Conservation (phyloP, 1,140 invertebrate genomes). For the Ceratina calcarata region DNA sequence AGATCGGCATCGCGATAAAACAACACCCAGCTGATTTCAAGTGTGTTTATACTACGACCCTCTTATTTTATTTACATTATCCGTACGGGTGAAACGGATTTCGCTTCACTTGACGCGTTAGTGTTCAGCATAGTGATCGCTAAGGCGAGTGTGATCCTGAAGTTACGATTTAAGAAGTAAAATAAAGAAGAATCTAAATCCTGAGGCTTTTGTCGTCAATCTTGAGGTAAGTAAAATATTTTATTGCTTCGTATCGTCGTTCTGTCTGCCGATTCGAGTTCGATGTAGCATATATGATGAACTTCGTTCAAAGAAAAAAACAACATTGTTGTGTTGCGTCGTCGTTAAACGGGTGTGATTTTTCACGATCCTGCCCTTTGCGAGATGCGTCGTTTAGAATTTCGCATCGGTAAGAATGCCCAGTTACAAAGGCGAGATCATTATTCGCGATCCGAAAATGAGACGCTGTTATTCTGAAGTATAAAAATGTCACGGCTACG, state of each 20-base stretch:
- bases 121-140: background rate
- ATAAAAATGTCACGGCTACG: constrained; percentile 5
- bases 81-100: background rate
- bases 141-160: background rate
- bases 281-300: no score
- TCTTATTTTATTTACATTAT: background rate
- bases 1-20: background rate
- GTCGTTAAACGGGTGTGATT: no score
- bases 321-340: no score
- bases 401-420: no score
- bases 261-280: no score
- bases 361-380: no score
- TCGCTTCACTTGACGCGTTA: background rate
- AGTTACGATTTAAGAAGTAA: background rate
- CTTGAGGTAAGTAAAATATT: no score
- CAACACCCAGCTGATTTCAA: background rate
- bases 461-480: background rate
- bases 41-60: constrained; percentile 20
- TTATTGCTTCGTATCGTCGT: no score
- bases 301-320: no score
- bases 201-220: no score
- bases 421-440: background rate
- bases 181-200: no score
- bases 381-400: no score
- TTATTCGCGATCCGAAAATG: constrained; percentile 10